Evolutionary conservation across 2,113 vertebrate genomes (phyloP).

Genomic region (Stictonetta naevosa): DNA sequence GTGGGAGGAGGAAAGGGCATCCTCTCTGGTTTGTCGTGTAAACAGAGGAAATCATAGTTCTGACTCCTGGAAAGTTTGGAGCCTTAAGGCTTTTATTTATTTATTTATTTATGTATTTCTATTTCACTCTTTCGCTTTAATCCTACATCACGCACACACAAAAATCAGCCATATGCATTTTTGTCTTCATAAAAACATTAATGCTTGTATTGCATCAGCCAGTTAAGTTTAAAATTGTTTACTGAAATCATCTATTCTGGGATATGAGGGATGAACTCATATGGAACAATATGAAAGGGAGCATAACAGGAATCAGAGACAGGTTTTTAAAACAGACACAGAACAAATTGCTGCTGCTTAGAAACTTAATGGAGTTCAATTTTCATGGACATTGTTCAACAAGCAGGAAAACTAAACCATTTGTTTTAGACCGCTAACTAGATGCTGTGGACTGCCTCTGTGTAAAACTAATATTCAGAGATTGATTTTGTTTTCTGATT

Average conservation of each 20-base stretch:
- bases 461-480: accelerated
- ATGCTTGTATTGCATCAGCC: neutral
- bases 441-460: accelerated
- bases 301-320: neutral
- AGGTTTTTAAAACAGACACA: neutral
- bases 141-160: neutral
- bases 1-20: constrained; percentile 21
- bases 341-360: accelerated
- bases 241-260: neutral
- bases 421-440: neutral
- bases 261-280: neutral
- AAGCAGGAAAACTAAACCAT: neutral
- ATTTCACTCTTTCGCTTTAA: neutral
- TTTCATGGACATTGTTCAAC: neutral
- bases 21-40: neutral
- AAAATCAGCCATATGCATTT: neutral
- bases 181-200: neutral
- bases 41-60: constrained; percentile 11
- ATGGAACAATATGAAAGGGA: neutral
- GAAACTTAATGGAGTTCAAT: neutral
- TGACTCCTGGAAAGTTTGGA: neutral
- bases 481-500: neutral
- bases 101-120: neutral
- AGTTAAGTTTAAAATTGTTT: neutral
- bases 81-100: neutral